Evolutionary conservation across 2,797 vertebrate species (phyloP), one percentile per base, ranked within the genome.

Genomic region (Fistularia commersonii): DNA sequence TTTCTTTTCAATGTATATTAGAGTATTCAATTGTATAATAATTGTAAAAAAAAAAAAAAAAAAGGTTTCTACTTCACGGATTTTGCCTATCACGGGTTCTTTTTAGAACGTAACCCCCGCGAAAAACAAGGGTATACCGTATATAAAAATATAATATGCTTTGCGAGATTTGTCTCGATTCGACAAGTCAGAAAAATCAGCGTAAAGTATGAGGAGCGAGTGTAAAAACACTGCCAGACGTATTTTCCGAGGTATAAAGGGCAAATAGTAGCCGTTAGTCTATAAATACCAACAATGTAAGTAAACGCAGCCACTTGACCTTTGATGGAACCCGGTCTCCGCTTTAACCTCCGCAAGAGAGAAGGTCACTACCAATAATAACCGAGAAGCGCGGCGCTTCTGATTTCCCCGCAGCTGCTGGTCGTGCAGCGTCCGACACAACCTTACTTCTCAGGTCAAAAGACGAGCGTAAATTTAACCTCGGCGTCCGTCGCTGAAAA

Each of bases 311-410:
- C 70, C 57, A 8, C 8, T 41, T 80, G 85, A 88, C 88, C 90
- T 91, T 91, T 91, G 71, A 70, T 58, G 56, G 39, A 41, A 59
- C 71, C 33, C 69, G 61, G 76, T 73, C 67, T 83, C 80, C 70
- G 76, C 78, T 51, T 75, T 88, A 62, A 89, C 89, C 90, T 89
- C 79, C 74, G 61, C 57, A 49, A 56, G 62, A 82, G 91, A 91
- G 87, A 96, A 97, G 93, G 93, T 94, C 88, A 84, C 54, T 57
- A 83, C 91, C 91, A 91, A 91, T 89, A 93, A 94, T 96, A 97
- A 91, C 91, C 53, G 54, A 61, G 48, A 57, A 71, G 73, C 79
- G 65, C 64, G 69, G 39, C 74, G 78, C 72, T 79, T 94, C 91
- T 85, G 82, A 81, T 94, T 94, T 91, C 92, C 72, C 33, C 72